These are phyloP conservation scores for Argyrosomus japonicus DNA, from an alignment of 2,113 vertebrate species.

Conservation along the genomic window DNA sequence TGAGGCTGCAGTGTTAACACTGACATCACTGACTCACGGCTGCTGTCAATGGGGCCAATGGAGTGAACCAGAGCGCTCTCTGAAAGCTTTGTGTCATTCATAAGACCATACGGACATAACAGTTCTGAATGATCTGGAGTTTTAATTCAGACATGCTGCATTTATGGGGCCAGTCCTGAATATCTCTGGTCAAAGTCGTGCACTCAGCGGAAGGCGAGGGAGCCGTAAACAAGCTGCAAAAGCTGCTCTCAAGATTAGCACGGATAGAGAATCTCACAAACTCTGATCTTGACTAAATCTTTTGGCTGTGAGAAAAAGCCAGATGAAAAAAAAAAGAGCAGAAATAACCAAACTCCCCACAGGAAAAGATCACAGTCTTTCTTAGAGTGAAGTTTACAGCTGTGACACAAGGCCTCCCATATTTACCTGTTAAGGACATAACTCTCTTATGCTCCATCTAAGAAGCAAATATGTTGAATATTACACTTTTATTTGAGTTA, in stretches of 20 bases:
- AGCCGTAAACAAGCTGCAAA: not conserved
- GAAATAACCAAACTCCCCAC: not conserved
- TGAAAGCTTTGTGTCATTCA: constrained; percentile 42
- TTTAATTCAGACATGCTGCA: constrained; percentile 18
- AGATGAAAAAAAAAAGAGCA: not conserved
- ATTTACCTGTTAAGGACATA: not conserved
- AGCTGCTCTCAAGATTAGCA: not conserved
- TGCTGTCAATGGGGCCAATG: constrained; percentile 39
- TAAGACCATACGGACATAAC: not conserved
- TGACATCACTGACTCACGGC: constrained; percentile 38
- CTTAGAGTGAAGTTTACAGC: not conserved
- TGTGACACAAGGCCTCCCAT: not conserved
- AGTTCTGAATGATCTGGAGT: constrained; percentile 5
- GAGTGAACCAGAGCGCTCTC: not conserved
- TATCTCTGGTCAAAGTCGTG: constrained; percentile 15
- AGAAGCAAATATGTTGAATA: not conserved
- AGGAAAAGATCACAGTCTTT: not conserved
- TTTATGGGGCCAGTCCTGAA: not conserved
- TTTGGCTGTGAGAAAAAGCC: not conserved
- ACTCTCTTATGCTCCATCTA: not conserved
- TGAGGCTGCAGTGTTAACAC: constrained; percentile 30
- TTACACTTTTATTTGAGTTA: not conserved
- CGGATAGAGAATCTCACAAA: not conserved
- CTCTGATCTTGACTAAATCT: not conserved
- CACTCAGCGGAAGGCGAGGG: not conserved